Percentiles rank a stretch among this genome's conserved stretches.
Evolutionary conservation across 92 coral and sea anemone species (phyloP).

Genomic region (Parazoanthus swiftii): DNA sequence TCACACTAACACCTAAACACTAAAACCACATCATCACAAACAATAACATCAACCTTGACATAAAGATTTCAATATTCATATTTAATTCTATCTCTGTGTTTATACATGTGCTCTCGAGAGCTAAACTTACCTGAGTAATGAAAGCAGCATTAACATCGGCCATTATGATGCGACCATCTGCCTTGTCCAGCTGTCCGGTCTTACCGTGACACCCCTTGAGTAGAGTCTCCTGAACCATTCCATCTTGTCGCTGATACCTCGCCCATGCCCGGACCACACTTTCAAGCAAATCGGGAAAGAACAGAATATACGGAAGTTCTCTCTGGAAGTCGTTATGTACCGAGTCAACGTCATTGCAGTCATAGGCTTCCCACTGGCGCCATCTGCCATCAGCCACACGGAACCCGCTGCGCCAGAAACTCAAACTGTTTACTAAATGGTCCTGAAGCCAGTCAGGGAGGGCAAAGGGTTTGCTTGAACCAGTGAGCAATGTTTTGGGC

Average conservation of each 20-base stretch:
- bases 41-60: no score
- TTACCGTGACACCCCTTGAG: conserved; percentile 73
- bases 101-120: background rate
- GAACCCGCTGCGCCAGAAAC: conserved; percentile 91
- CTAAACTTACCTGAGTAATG: conserved; percentile 66
- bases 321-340: conserved; percentile 92
- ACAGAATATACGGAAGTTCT: conserved; percentile 75
- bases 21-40: background rate
- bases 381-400: conserved; percentile 87
- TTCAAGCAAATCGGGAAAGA: conserved; percentile 78
- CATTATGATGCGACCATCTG: conserved; percentile 80
- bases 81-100: no score
- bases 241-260: conserved; percentile 54
- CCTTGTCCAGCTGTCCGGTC: conserved; percentile 61
- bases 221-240: conserved; percentile 68
- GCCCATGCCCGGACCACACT: conserved; percentile 90
- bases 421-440: conserved; percentile 77
- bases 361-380: conserved; percentile 93
- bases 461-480: conserved; percentile 28
- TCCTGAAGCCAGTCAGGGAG: conserved; percentile 85
- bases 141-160: conserved; percentile 88
- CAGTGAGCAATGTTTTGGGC: background rate
- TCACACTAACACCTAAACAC: background rate
- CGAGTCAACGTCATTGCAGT: conserved; percentile 88
- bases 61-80: no score